Conservation (phyloP, 1,140 invertebrate species). For the Aplysia californica region DNA sequence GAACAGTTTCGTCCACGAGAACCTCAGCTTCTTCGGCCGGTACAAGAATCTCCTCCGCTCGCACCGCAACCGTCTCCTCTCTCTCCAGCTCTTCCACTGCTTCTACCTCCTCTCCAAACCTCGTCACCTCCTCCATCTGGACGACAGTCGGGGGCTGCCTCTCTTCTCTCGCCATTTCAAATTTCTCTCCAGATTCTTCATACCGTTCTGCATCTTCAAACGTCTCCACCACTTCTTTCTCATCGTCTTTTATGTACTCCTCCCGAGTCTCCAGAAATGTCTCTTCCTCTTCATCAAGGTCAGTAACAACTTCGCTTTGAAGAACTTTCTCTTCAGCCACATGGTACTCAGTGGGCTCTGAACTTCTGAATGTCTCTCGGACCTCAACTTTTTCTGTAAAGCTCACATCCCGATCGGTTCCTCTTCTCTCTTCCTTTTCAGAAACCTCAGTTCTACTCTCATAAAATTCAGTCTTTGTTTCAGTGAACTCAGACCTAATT, state of each 20-base stretch:
- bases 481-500: too few relatives aligned
- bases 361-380: too few relatives aligned
- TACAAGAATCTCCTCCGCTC: too few relatives aligned
- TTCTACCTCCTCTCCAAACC: neutral
- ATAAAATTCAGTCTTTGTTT: too few relatives aligned
- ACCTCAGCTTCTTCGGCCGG: too few relatives aligned
- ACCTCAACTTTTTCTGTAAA: too few relatives aligned
- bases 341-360: neutral
- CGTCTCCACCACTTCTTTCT: neutral
- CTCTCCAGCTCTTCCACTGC: neutral
- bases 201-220: too few relatives aligned
- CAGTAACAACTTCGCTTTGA: neutral
- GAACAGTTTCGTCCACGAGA: too few relatives aligned
- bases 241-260: neutral
- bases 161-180: neutral
- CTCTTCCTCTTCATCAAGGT: neutral
- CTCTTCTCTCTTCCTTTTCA: neutral
- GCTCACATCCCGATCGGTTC: too few relatives aligned
- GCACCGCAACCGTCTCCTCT: neutral
- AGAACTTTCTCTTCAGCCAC: neutral
- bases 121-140: too few relatives aligned
- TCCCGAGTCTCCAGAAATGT: neutral
- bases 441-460: neutral
- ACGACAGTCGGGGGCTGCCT: too few relatives aligned
- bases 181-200: neutral